A percentile compares a stretch with the other conserved stretches of the same genome.
phyloP scores from a whole-genome alignment of 2,888 invertebrate genomes.

The Erebia epiphron region DNA sequence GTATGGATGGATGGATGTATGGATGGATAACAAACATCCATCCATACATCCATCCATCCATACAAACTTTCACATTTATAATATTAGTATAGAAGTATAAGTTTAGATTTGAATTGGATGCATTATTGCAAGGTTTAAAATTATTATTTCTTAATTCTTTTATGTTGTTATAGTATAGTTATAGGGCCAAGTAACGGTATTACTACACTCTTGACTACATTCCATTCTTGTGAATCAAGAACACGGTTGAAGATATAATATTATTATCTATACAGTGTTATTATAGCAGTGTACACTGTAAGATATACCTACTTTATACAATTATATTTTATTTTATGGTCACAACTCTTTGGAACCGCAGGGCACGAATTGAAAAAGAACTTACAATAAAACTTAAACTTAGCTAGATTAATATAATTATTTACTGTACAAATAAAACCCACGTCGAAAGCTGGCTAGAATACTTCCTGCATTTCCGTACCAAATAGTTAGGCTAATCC shows the following conservation, averaged over 20 bases:
- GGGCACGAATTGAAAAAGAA: too few species aligned
- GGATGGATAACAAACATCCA: too few species aligned
- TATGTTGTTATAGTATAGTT: neutral
- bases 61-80: neutral
- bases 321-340: slow-evolving; percentile 9
- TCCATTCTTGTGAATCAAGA: slow-evolving; percentile 35
- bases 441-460: too few species aligned
- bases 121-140: neutral
- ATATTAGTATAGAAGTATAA: neutral
- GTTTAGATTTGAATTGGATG: neutral
- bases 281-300: slow-evolving; percentile 4
- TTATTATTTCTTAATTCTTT: slow-evolving; percentile 11
- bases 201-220: slow-evolving; percentile 29
- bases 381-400: too few species aligned
- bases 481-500: too few species aligned
- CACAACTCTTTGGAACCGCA: too few species aligned
- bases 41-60: too few species aligned
- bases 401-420: too few species aligned
- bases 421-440: too few species aligned
- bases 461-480: too few species aligned
- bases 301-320: slow-evolving; percentile 8
- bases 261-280: too few species aligned
- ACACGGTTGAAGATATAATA: slow-evolving; percentile 23
- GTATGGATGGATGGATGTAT: too few species aligned
- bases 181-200: slow-evolving; percentile 33